Evolutionary conservation across 2,888 invertebrate species (phyloP), one percentile per base, ranked within the genome.

Genomic region (Osmoderma eremita): DNA sequence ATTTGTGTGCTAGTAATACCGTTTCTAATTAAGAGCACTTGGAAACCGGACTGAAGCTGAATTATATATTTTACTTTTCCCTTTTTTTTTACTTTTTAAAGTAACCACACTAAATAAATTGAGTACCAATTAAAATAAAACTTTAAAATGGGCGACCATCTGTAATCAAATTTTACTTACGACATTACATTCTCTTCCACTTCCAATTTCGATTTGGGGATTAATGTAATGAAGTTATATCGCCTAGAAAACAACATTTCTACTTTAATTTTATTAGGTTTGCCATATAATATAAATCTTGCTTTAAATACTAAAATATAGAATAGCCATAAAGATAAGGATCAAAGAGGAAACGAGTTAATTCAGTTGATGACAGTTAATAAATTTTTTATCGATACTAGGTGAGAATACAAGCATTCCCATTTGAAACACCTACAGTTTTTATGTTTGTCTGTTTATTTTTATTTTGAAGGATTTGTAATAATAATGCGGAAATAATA

Each of bases 281-380:
- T 17, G 22, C 22, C 22, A 41, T 56, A 56, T 6, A 17, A 22
- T 18, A 61, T 61, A 61, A 61, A 48, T 61, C 36, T 45, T 45
- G n/a, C 30, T 30, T 18, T 30, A 18, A 41, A 58, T 30, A 61
- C 45, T 36, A 48, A 61, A 30, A 61, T 45, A 48, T 61, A 61
- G 45, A 61, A 61, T 45, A 30, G 30, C 30, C 30, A 61, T 61
- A 61, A 61, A 61, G 58, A 61, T 61, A 61, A 61, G 30, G n/a
- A 30, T 24, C n/a, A 10, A n/a, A 45, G 45, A 3, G 36, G 17
- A 30, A 15, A 18, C 15, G 15, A 17, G 45, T 45, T 61, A 45
- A 61, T 24, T 42, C 58, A 61, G 15, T 20, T 18, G 13, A 30
- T 45, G 45, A 45, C 45, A 17, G 58, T 48, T 12, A 61, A 61